phyloP scores from a whole-genome alignment of 2,888 invertebrate species.

The Lithophane semibrunnea region DNA sequence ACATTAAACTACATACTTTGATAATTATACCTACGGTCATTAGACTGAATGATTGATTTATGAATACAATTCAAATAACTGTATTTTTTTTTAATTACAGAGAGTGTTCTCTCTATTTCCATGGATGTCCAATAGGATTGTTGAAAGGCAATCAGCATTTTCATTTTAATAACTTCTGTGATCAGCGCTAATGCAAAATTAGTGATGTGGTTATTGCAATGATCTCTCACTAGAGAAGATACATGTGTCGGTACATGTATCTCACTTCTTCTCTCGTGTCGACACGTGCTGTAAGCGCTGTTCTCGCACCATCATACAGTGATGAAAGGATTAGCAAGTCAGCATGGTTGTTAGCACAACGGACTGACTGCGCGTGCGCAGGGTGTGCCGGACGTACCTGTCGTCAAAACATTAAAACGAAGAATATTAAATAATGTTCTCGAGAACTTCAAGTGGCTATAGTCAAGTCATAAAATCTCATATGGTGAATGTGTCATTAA shows the following conservation, averaged over 20 bases:
- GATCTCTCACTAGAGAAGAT: not conserved
- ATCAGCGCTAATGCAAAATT: not conserved
- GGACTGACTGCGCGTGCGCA: not conserved
- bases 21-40: not conserved
- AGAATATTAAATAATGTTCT: not conserved
- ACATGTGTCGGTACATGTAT: no score
- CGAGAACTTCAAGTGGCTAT: not conserved
- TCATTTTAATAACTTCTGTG: not conserved
- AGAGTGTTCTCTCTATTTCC: not conserved
- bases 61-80: not conserved
- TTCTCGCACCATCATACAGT: no score
- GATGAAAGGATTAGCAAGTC: no score
- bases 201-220: not conserved
- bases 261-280: no score
- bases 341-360: no score
- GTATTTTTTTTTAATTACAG: not conserved
- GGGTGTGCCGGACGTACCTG: not conserved
- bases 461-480: slow-evolving; percentile 16
- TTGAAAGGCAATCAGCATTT: not conserved
- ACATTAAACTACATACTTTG: no score
- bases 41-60: not conserved
- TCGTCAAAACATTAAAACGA: not conserved
- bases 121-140: not conserved
- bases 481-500: not conserved
- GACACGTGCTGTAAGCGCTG: no score